phyloP scores from a whole-genome alignment of 2,113 vertebrate genomes.

The Anarrhichthys ocellatus region DNA sequence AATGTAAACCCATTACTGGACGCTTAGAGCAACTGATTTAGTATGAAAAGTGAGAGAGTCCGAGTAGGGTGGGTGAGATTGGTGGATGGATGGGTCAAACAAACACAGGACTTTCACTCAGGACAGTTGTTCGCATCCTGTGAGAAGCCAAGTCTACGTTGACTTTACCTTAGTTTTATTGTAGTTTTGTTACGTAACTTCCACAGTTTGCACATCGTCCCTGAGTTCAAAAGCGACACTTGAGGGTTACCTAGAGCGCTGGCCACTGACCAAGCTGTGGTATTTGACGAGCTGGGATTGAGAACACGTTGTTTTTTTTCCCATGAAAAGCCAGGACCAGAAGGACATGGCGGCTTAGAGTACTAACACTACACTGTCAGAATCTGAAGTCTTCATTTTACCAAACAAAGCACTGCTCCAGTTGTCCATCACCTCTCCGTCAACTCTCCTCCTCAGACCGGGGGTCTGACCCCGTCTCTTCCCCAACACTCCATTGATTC shows the following conservation, averaged over 20 bases:
- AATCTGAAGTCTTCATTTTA: neutral
- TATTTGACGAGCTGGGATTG: neutral
- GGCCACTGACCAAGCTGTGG: neutral
- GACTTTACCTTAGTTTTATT: neutral
- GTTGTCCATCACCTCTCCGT: slow-evolving; percentile 15
- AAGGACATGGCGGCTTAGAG: slow-evolving; percentile 26
- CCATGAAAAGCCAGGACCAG: slow-evolving; percentile 10
- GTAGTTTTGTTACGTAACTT: too few species aligned
- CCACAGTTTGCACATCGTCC: neutral
- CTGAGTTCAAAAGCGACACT: neutral
- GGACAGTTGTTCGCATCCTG: too few species aligned
- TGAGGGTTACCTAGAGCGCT: neutral
- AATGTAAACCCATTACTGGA: neutral
- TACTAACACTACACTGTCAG: neutral
- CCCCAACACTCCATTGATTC: slow-evolving; percentile 36
- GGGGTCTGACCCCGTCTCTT: slow-evolving; percentile 21
- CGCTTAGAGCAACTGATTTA: neutral
- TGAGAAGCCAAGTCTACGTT: neutral
- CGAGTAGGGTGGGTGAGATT: too few species aligned
- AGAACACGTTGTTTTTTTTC: neutral
- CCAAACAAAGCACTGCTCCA: neutral
- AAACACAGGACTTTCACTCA: neutral
- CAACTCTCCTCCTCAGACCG: slow-evolving; percentile 17
- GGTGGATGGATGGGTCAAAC: too few species aligned
- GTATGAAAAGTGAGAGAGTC: neutral